Evolutionary conservation across 2,888 invertebrate species (phyloP).

Genomic region (Taenaris catops): DNA sequence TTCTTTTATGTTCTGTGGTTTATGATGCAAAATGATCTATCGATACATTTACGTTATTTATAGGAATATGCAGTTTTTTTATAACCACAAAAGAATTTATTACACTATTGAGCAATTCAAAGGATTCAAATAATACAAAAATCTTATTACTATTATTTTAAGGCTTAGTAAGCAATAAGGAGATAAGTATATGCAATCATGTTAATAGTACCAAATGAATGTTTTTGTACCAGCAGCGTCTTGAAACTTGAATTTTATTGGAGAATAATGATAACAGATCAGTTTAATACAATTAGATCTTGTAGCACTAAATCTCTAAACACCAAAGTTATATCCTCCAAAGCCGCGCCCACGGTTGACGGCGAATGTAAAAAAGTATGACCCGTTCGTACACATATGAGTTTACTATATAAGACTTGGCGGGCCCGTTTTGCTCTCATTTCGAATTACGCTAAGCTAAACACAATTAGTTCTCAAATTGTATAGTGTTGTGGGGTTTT

Average conservation of each 20-base stretch:
- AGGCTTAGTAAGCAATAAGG: no score
- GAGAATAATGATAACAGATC: not conserved
- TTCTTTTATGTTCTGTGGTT: no score
- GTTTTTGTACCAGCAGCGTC: not conserved
- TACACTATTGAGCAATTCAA: no score
- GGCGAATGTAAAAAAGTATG: constrained; percentile 75
- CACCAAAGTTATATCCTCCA: constrained; percentile 18
- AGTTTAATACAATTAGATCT: constrained; percentile 1
- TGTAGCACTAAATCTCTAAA: constrained; percentile 1
- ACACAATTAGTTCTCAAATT: constrained; percentile 44
- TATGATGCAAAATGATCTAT: no score
- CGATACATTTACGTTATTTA: no score
- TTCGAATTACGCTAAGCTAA: constrained; percentile 72
- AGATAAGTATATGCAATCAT: no score
- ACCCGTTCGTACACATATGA: constrained; percentile 79
- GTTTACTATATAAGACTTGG: constrained; percentile 73
- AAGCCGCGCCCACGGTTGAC: constrained; percentile 63
- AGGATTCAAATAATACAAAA: no score
- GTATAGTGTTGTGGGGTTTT: constrained; percentile 21
- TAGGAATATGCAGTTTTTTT: no score
- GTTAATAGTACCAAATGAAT: not conserved
- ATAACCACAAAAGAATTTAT: no score
- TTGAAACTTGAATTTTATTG: no score
- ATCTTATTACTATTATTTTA: no score
- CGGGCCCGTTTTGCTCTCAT: constrained; percentile 73